Percentiles rank a stretch among this genome's conserved stretches.
These are phyloP conservation scores for Tyria jacobaeae DNA, from an alignment of 2,888 invertebrate genomes.

Conservation along the genomic window DNA sequence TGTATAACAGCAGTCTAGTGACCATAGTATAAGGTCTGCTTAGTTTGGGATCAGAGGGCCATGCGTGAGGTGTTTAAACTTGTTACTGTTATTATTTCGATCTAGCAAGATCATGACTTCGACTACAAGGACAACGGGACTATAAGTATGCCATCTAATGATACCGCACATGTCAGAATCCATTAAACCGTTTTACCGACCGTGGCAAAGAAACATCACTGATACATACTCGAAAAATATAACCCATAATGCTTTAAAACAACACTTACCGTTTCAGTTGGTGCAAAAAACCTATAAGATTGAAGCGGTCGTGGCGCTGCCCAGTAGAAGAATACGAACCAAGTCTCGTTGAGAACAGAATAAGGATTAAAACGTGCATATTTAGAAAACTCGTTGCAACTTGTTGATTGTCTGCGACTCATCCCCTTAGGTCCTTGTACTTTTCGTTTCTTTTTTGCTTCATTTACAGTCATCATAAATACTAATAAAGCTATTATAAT, in stretches of 20 bases:
- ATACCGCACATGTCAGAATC: too few species aligned
- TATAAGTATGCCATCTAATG: too few species aligned
- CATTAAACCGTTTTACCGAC: too few species aligned
- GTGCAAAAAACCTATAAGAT: constrained; percentile 53
- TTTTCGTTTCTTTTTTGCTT: constrained; percentile 16
- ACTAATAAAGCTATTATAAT: constrained; percentile 6
- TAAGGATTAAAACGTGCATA: constrained; percentile 70
- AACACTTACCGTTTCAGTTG: constrained; percentile 55
- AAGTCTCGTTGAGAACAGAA: constrained; percentile 57
- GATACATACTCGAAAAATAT: not conserved
- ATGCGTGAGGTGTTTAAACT: too few species aligned
- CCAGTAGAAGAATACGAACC: constrained; percentile 73
- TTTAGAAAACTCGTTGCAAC: constrained; percentile 63
- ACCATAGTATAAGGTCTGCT: too few species aligned
- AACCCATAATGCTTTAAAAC: too few species aligned
- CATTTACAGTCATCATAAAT: constrained; percentile 18
- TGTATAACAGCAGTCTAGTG: too few species aligned
- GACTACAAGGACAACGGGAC: too few species aligned
- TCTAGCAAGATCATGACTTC: too few species aligned
- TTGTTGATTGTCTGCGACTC: constrained; percentile 36
- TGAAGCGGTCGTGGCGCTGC: constrained; percentile 26
- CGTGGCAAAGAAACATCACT: not conserved
- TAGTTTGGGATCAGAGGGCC: too few species aligned
- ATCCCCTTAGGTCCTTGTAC: constrained; percentile 47
- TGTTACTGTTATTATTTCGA: too few species aligned